Percentiles rank a stretch among this genome's conserved stretches.
Conservation (phyloP, 1,140 invertebrate species). For the Microvelia longipes region DNA sequence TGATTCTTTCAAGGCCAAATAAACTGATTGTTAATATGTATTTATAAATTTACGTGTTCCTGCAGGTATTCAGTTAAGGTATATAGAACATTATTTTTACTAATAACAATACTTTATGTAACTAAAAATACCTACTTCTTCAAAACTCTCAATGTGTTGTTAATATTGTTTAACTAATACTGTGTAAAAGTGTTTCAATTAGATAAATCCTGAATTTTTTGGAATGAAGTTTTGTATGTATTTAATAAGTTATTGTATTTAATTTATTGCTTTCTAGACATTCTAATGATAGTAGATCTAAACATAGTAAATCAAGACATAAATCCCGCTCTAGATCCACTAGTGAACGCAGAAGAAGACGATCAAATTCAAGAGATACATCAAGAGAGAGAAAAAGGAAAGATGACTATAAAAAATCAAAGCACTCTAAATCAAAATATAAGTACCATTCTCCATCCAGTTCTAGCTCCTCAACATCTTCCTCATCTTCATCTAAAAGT, state of each 20-base stretch:
- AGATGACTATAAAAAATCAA: not conserved
- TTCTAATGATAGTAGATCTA: not conserved
- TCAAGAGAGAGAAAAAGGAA: not conserved
- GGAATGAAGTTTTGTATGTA: no score
- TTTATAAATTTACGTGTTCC: no score
- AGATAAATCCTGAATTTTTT: no score
- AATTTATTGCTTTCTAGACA: not conserved
- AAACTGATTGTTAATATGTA: no score
- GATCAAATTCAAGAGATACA: not conserved
- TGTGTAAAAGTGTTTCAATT: no score
- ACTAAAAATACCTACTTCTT: no score
- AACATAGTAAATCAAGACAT: not conserved
- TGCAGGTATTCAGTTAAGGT: no score
- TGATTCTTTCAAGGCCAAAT: no score
- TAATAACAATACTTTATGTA: no score
- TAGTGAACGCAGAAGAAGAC: not conserved
- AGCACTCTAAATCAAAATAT: not conserved
- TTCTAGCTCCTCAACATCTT: slow-evolving; percentile 9
- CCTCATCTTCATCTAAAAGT: slow-evolving; percentile 7
- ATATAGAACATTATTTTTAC: no score
- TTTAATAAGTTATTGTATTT: not conserved
- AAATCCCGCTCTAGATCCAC: not conserved
- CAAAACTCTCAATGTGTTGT: no score
- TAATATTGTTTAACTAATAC: no score
- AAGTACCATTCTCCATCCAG: not conserved